A percentile compares a stretch with the other conserved stretches of the same genome.
Evolutionary conservation across 92 coral and sea anemone genomes (phyloP).

Genomic region (Palythoa grandiflora): DNA sequence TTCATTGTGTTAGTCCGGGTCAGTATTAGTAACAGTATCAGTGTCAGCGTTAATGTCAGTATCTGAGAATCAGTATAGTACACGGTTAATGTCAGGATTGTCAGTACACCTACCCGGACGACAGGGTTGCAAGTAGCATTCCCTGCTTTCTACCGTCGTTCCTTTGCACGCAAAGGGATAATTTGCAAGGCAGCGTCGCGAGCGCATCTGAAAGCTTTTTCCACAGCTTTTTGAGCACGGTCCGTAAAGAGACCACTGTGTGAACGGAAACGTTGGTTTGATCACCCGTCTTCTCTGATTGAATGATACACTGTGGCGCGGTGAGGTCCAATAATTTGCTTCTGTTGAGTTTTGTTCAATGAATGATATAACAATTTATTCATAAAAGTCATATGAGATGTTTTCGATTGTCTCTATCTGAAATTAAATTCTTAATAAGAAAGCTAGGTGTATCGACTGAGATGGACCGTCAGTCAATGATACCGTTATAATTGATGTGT

Average conservation of each 20-base stretch:
- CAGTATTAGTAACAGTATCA: no score
- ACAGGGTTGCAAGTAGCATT: conserved; percentile 89
- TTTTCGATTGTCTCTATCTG: no score
- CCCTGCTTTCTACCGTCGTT: conserved; percentile 72
- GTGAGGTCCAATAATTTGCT: not conserved
- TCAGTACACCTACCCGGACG: conserved; percentile 70
- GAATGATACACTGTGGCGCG: conserved; percentile 20
- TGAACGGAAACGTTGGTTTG: conserved; percentile 59
- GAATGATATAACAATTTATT: no score
- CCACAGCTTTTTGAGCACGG: conserved; percentile 92
- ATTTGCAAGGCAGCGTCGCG: conserved; percentile 82
- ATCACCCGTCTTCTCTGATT: conserved; percentile 13
- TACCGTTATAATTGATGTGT: no score
- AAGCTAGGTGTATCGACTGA: no score
- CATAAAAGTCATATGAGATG: no score
- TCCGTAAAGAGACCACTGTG: conserved; percentile 86
- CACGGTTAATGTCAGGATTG: not conserved
- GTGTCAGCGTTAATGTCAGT: not conserved
- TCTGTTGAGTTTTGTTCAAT: not conserved
- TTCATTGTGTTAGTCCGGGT: no score
- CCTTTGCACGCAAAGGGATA: conserved; percentile 76
- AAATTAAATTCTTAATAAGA: not conserved
- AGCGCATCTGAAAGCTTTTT: conserved; percentile 75
- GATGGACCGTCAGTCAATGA: not conserved
- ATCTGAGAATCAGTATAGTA: not conserved